These are phyloP conservation scores for Miltochrista miniata DNA, from an alignment of 2,888 invertebrate species.

Conservation along the genomic window DNA sequence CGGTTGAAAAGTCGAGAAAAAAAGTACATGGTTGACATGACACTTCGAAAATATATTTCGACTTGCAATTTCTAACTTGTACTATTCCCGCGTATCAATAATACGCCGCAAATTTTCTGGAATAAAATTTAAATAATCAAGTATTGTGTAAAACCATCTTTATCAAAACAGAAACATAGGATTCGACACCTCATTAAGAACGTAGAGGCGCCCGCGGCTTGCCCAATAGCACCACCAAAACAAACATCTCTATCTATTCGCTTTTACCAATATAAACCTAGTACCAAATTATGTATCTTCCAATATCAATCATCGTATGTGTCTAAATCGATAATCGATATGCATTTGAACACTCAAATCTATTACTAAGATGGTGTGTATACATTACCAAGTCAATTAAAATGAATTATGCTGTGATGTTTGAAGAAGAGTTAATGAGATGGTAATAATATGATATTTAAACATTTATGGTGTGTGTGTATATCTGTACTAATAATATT, in stretches of 20 bases:
- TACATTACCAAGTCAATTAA: constrained; percentile 56
- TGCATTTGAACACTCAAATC: constrained; percentile 57
- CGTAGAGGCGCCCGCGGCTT: constrained; percentile 65
- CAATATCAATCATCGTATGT: constrained; percentile 70
- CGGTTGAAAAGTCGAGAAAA: no score
- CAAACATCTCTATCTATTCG: constrained; percentile 80
- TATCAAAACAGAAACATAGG: constrained; percentile 53
- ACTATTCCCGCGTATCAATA: no score
- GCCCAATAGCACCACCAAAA: constrained; percentile 60
- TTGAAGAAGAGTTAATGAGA: constrained; percentile 19
- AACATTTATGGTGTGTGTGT: no score
- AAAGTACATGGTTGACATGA: no score
- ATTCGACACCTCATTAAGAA: constrained; percentile 71
- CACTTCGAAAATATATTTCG: no score
- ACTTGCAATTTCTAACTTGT: no score
- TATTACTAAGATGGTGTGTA: constrained; percentile 50
- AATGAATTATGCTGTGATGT: constrained; percentile 49
- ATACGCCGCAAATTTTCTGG: no score
- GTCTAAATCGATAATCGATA: constrained; percentile 66
- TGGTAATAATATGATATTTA: constrained; percentile 13
- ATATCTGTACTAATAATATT: no score
- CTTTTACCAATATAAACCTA: constrained; percentile 50
- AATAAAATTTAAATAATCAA: background rate
- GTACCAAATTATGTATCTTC: constrained; percentile 56
- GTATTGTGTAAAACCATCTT: constrained; percentile 42